phyloP scores from a whole-genome alignment of 2,113 vertebrate genomes.

The Myiozetetes cayanensis region DNA sequence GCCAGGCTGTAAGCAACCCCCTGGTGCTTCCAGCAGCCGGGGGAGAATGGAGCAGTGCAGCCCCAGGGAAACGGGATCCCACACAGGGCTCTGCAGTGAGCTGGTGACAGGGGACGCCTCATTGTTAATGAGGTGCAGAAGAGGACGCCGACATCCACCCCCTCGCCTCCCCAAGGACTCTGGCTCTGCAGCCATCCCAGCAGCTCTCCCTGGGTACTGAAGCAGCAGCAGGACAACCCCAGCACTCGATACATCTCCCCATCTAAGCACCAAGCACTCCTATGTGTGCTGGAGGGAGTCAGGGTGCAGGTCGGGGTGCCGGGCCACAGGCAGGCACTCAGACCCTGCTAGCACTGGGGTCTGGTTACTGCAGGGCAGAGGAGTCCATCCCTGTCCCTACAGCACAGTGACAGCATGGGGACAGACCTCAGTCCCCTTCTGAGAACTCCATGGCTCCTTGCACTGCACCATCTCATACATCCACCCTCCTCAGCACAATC shows the following conservation, averaged over 20 bases:
- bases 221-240: background rate
- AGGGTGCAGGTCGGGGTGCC: fast-evolving
- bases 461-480: background rate
- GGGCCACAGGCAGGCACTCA: background rate
- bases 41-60: background rate
- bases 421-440: background rate
- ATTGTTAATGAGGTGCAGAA: constrained; percentile 18
- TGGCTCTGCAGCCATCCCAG: background rate
- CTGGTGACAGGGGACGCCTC: background rate
- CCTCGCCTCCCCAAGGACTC: background rate
- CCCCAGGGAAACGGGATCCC: background rate
- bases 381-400: background rate
- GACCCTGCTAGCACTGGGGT: background rate
- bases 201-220: background rate
- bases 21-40: background rate
- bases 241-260: background rate
- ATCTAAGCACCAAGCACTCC: fast-evolving
- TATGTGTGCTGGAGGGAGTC: fast-evolving
- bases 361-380: background rate
- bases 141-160: background rate
- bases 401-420: background rate
- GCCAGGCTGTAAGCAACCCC: background rate
- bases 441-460: fast-evolving
- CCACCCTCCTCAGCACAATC: background rate
- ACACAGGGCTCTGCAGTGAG: background rate